These are phyloP conservation scores for Meloidogyne exigua DNA, from an alignment of 1,140 invertebrate species.

Conservation along the genomic window DNA sequence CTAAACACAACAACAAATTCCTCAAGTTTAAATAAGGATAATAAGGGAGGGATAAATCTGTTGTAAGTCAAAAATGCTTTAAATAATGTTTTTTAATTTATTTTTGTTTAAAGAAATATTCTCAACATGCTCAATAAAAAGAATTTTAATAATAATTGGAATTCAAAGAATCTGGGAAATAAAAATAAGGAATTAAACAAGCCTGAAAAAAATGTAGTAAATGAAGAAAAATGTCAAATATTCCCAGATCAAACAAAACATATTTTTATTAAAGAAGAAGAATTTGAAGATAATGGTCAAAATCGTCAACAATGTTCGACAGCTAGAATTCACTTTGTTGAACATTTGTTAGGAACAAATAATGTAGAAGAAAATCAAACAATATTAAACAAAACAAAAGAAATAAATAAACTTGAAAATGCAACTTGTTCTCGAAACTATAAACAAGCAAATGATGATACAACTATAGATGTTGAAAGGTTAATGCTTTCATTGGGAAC, in stretches of 20 bases:
- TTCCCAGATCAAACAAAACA: background rate
- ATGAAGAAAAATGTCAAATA: background rate
- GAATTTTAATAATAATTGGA: background rate
- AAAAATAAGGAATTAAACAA: background rate
- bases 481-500: background rate
- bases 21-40: background rate
- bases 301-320: background rate
- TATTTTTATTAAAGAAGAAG: background rate
- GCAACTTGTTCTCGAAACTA: background rate
- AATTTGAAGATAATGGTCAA: background rate
- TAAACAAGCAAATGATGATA: background rate
- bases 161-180: background rate
- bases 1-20: background rate
- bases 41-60: background rate
- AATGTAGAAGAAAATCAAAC: background rate
- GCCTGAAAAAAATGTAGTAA: background rate
- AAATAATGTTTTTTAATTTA: background rate
- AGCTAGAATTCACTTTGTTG: background rate
- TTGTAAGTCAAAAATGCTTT: constrained; percentile 11
- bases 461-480: background rate
- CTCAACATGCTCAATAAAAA: constrained; percentile 26
- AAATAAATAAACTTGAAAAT: background rate
- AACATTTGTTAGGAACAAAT: background rate
- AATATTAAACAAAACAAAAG: background rate
- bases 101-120: constrained; percentile 29